Conservation (phyloP, 1,140 invertebrate species). For the Chrysomallon squamiferum region DNA sequence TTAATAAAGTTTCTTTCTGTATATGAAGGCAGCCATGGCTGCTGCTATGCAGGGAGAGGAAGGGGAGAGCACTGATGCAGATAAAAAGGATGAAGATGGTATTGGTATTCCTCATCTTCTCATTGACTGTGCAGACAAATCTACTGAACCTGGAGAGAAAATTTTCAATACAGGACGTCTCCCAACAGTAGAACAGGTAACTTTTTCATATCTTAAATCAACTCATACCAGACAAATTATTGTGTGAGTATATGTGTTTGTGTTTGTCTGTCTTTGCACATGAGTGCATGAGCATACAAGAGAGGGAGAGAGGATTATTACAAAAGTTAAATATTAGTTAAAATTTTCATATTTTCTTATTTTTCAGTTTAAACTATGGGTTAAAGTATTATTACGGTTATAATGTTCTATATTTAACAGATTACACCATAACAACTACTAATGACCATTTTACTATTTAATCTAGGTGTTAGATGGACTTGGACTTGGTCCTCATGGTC, state of each 20-base stretch:
- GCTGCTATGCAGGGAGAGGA: slow-evolving; percentile 33
- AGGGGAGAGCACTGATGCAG: slow-evolving; percentile 31
- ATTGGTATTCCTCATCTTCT: slow-evolving; percentile 55
- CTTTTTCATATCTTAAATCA: not conserved
- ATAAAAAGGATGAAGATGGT: slow-evolving; percentile 44
- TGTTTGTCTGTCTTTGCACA: too few relatives aligned
- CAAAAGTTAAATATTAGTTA: too few relatives aligned
- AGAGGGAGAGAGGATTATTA: too few relatives aligned
- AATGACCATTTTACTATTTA: too few relatives aligned
- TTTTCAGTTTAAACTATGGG: too few relatives aligned
- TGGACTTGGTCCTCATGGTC: slow-evolving; percentile 61
- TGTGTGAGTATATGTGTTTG: too few relatives aligned
- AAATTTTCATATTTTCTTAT: too few relatives aligned
- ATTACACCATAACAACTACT: too few relatives aligned
- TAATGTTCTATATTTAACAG: too few relatives aligned
- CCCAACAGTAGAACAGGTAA: slow-evolving; percentile 51
- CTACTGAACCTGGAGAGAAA: slow-evolving; percentile 28
- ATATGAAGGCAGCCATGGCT: slow-evolving; percentile 22
- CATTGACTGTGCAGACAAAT: slow-evolving; percentile 50
- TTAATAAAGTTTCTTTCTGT: too few relatives aligned
- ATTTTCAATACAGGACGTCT: slow-evolving; percentile 34
- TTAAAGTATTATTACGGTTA: too few relatives aligned
- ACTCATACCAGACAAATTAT: too few relatives aligned
- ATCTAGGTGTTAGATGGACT: slow-evolving; percentile 61
- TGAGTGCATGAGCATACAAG: slow-evolving; percentile 2